Base-by-base conservation (phyloP, 1,140 invertebrate species). In the Macrotrachela quadricornifera region DNA sequence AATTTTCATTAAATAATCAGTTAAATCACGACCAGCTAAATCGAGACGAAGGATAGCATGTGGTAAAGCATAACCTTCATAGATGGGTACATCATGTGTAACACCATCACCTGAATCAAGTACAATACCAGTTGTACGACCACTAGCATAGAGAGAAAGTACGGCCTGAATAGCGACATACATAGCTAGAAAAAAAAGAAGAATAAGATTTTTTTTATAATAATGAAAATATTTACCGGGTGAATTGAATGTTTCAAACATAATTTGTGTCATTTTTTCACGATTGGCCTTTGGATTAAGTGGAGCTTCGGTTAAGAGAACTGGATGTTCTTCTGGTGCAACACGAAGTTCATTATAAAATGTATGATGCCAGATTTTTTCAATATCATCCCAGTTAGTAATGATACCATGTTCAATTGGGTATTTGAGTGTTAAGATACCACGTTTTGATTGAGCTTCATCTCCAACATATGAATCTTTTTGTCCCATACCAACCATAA, bases 1-100 rank as follows among this genome's bases (percentile, higher is more conserved):
- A 77, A 92, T 90, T 76, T 86, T 90, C 82, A 87, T 86, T 67
- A 91, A 77, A 77, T 91, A 91, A 73, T 88, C 85, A 61, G 87
- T 92, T 63, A 92, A 76, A 71, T 91, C 86, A 62, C 87, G 82
- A 57, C 87, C 87, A 63, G 85, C 85, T 69, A 90, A 74, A 69
- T 88, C 83, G 62, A 88, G 68, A 77, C 84, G 80, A 37, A 83
- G 77, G 65, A 88, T 87, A 64, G 84, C 84, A 58, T 77, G 75
- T 14, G 75, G 74, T 14, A 78, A 66, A 61, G 75, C 75, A 60
- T 77, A 77, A 70, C 83, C 85, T 74, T 88, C 84, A 68, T 87
- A 91, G 69, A 85, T 85, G 58, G 85, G 85, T 39, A 90, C 85
- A 48, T 84, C 88, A 76, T 91, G 86, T 21, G 83, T 85, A 47